Evolutionary conservation across 2,797 vertebrate genomes (phyloP).

Genomic region (Okamejei kenojei): DNA sequence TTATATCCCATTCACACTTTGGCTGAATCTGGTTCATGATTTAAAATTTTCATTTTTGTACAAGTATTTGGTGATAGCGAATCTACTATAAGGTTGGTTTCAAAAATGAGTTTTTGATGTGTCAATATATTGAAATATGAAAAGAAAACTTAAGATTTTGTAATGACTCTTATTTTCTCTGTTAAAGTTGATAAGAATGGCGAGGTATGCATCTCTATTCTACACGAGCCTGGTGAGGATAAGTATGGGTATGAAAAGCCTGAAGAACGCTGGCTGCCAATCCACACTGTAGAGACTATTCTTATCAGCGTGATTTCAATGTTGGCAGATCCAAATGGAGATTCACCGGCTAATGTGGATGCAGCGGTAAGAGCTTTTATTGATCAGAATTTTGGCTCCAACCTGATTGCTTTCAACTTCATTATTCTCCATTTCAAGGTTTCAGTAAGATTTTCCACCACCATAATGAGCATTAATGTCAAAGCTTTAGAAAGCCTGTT

Average conservation of each 20-base stretch:
- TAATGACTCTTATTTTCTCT: slow-evolving; percentile 12
- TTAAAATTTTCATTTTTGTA: background rate
- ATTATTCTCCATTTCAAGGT: too few relatives aligned
- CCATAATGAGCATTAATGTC: background rate
- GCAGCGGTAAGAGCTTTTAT: slow-evolving; percentile 76
- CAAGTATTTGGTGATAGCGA: background rate
- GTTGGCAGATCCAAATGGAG: slow-evolving; percentile 97
- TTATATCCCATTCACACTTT: background rate
- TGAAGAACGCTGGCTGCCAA: slow-evolving; percentile 97
- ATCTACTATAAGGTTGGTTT: background rate
- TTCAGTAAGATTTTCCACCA: background rate
- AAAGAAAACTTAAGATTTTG: background rate
- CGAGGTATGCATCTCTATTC: slow-evolving; percentile 98
- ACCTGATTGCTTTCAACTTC: too few relatives aligned
- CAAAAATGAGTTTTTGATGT: background rate
- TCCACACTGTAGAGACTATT: slow-evolving; percentile 98
- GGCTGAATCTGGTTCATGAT: background rate
- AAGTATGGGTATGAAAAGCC: slow-evolving; percentile 98
- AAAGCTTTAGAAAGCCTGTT: background rate
- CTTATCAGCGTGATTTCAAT: slow-evolving; percentile 99
- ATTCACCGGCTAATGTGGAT: slow-evolving; percentile 95
- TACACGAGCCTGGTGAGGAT: slow-evolving; percentile 97
- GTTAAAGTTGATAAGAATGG: slow-evolving; percentile 92
- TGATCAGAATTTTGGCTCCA: background rate
- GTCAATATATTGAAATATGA: background rate